Evolutionary conservation across 2,797 vertebrate genomes (phyloP).

Genomic region (Rhincodon typus): DNA sequence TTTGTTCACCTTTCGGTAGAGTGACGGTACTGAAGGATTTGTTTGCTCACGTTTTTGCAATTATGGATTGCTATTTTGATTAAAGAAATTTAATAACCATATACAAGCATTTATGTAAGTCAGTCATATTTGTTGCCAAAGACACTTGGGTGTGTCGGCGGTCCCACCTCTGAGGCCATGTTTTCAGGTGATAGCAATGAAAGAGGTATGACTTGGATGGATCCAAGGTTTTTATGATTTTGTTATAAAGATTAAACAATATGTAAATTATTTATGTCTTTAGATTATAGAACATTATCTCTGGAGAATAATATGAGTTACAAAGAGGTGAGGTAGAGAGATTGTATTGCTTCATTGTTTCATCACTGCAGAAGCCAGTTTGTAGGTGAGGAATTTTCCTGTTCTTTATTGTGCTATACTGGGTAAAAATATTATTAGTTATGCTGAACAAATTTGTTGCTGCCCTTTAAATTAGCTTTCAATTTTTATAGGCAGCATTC

Average conservation of each 20-base stretch:
- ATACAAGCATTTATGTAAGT: background rate
- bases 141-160: background rate
- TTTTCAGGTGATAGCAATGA: background rate
- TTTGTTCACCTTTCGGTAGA: background rate
- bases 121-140: background rate
- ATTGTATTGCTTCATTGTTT: background rate
- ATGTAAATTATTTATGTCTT: background rate
- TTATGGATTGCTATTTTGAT: background rate
- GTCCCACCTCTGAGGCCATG: background rate
- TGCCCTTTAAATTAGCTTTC: background rate
- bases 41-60: background rate
- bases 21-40: background rate
- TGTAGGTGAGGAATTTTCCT: too few species aligned
- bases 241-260: background rate
- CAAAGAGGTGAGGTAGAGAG: background rate
- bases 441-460: background rate
- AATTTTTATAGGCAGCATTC: background rate
- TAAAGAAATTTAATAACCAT: background rate
- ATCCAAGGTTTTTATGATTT: background rate
- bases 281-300: background rate
- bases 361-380: background rate
- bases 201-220: background rate
- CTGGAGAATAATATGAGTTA: background rate
- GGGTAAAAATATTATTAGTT: background rate
- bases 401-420: background rate